phyloP scores from a whole-genome alignment of 1,140 invertebrate species.

The Paralvinella palmiformis region DNA sequence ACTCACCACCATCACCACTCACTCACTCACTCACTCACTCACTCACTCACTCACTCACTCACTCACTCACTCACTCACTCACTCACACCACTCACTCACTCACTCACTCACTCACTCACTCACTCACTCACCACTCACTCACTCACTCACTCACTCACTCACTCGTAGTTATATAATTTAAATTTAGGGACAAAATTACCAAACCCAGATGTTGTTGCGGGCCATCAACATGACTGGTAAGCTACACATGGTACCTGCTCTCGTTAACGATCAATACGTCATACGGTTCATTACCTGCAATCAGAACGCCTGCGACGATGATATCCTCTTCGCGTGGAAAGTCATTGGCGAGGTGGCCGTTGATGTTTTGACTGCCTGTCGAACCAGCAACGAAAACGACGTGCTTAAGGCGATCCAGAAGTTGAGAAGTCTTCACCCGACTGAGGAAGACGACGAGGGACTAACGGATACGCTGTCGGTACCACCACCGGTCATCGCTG shows the following conservation, averaged over 20 bases:
- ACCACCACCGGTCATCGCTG: slow-evolving; percentile 15
- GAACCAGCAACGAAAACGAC: neutral
- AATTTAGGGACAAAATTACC: slow-evolving; percentile 71
- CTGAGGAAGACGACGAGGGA: slow-evolving; percentile 18
- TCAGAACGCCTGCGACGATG: slow-evolving; percentile 78
- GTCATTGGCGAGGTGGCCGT: slow-evolving; percentile 56
- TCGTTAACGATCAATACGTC: slow-evolving; percentile 74
- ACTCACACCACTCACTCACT: too few relatives aligned
- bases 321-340: slow-evolving; percentile 86
- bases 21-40: too few relatives aligned
- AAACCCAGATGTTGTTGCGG: slow-evolving; percentile 92
- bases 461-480: too few relatives aligned
- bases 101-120: too few relatives aligned
- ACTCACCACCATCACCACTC: too few relatives aligned
- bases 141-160: too few relatives aligned
- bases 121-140: too few relatives aligned
- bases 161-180: too few relatives aligned
- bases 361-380: slow-evolving; percentile 12
- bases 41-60: too few relatives aligned
- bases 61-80: too few relatives aligned
- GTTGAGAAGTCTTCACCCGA: slow-evolving; percentile 19
- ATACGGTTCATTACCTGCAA: slow-evolving; percentile 86
- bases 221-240: slow-evolving; percentile 93
- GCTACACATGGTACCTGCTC: slow-evolving; percentile 94
- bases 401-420: slow-evolving; percentile 7